Evolutionary conservation across 2,888 invertebrate genomes (phyloP), one percentile per base, ranked within the genome.

Genomic region (Drosophila meridionalis): DNA sequence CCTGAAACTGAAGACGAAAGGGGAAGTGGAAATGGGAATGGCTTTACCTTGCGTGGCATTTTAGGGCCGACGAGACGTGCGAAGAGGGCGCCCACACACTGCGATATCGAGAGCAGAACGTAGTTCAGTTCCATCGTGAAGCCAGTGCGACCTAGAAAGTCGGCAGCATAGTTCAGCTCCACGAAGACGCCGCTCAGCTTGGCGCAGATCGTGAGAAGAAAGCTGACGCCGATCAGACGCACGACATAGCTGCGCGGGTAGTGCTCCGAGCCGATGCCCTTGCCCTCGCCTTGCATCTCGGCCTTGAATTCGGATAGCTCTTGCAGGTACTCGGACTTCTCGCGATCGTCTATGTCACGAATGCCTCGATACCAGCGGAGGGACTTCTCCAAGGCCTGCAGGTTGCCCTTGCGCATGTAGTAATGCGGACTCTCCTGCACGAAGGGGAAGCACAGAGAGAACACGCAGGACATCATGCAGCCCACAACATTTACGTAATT

Each of bases 281-380:
- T 62, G 14, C 36, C 50, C 36, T 42, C 42, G 5, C 53, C 52
- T 32, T 68, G 61, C n/a, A 89, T 38, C n/a, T 76, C 75, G 2
- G 76, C 76, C 63, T 90, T 83, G 48, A 92, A 90, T 43, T 86
- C 83, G 3, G 68, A 73, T 52, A 92, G 56, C 53, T 92, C 92
- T 0, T 70, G 66, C 9, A 91, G 9, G 20, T 89, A 92, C 4
- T 87, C 89, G 0, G 89, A 87, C 8, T 87, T 79, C 5, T 80
- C 77, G 20, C 91, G 89, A 38, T 92, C 90, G n/a, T 90, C 90
- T 0, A 92, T 63, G 4, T 87, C 83, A 0, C 93, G 89, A 11
- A 92, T 90, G 14, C 92, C 92, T 2, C 93, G 92, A 65, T 91
- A 92, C 92, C 92, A 92, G 36, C 92, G 83, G 52, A 92, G 53